phyloP scores from a whole-genome alignment of 2,797 vertebrate species.

The Poliocrania exsul region DNA sequence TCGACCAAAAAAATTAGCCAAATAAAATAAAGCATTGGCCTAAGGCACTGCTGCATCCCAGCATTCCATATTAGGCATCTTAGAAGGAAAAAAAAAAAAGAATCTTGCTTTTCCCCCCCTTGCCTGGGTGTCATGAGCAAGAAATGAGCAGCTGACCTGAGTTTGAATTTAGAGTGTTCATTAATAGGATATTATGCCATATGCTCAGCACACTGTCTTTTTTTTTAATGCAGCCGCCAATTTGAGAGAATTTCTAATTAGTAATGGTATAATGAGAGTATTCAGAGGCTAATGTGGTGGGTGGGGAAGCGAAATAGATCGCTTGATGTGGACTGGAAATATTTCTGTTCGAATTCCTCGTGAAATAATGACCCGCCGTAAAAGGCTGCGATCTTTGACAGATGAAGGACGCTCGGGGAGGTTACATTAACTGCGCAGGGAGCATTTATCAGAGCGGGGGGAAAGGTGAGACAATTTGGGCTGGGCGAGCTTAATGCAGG shows the following conservation, averaged over 20 bases:
- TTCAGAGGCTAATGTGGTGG: constrained; percentile 91
- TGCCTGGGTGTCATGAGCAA: constrained; percentile 90
- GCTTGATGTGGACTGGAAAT: constrained; percentile 78
- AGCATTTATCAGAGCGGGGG: constrained; percentile 24
- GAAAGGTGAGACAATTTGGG: constrained; percentile 16
- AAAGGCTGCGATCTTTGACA: constrained; percentile 68
- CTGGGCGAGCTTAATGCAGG: not conserved
- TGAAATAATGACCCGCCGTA: constrained; percentile 71
- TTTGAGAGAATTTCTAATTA: constrained; percentile 99
- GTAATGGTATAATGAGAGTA: constrained; percentile 97
- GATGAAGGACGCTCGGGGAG: constrained; percentile 68
- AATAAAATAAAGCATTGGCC: constrained; percentile 83
- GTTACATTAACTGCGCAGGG: constrained; percentile 34
- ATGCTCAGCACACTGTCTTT: constrained; percentile 96
- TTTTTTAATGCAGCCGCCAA: constrained; percentile 93
- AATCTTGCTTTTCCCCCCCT: constrained; percentile 81
- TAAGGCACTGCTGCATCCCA: constrained; percentile 73
- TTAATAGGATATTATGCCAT: constrained; percentile 99
- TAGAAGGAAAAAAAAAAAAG: constrained; percentile 4
- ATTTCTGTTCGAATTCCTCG: constrained; percentile 64
- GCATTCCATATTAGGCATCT: constrained; percentile 81
- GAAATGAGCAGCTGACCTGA: constrained; percentile 97
- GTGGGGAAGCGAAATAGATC: constrained; percentile 83
- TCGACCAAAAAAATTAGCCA: not conserved
- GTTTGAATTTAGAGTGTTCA: constrained; percentile 99